Conservation (phyloP, 2,797 vertebrate species). For the Coccyzus lansbergi region DNA sequence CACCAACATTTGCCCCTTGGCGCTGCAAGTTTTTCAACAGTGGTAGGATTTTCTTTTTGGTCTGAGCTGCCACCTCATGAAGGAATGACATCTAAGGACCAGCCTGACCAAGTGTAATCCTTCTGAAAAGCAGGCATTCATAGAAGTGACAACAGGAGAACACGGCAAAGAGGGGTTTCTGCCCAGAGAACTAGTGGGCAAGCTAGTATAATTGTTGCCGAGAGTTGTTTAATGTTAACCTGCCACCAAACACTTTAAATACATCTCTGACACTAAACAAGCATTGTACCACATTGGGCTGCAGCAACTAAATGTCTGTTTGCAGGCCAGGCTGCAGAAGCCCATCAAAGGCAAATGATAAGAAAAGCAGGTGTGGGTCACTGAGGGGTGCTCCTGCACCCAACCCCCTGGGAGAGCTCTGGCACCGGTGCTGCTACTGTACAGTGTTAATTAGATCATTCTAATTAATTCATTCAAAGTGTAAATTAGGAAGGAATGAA, state of each 20-base stretch:
- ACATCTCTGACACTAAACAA: neutral
- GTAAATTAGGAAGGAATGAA: constrained; percentile 80
- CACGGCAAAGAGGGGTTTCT: neutral
- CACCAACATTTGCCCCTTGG: neutral
- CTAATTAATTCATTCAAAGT: constrained; percentile 77
- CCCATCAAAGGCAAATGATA: neutral
- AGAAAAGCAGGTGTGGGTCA: constrained; percentile 64
- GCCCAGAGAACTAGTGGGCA: neutral
- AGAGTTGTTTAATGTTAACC: neutral
- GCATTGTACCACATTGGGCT: neutral
- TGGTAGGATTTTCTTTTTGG: neutral
- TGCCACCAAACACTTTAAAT: neutral
- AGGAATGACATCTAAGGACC: neutral
- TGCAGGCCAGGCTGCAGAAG: neutral
- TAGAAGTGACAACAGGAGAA: neutral
- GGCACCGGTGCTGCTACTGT: constrained; percentile 53
- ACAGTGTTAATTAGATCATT: constrained; percentile 77
- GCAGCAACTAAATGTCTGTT: neutral
- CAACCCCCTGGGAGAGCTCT: constrained; percentile 27
- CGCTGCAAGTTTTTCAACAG: neutral
- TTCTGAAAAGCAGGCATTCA: neutral
- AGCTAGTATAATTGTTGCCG: neutral
- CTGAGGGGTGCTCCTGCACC: neutral
- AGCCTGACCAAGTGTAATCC: neutral
- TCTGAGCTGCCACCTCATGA: neutral